phyloP scores from a whole-genome alignment of 2,888 invertebrate genomes.

The Conchocele bisecta region DNA sequence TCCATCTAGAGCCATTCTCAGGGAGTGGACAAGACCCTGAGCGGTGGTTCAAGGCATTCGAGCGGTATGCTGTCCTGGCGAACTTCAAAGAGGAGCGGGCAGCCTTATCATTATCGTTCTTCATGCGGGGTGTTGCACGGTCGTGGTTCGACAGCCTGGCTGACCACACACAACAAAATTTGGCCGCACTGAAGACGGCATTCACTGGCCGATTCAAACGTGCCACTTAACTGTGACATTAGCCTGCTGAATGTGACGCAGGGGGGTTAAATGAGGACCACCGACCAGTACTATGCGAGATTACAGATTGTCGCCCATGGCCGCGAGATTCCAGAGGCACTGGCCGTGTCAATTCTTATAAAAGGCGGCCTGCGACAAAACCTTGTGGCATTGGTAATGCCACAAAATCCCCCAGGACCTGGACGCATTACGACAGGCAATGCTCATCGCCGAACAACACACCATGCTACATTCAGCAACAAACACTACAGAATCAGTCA shows the following conservation, averaged over 20 bases:
- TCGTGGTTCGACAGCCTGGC: neutral
- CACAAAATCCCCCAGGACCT: neutral
- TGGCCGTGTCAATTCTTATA: neutral
- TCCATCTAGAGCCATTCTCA: too few species aligned
- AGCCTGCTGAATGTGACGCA: neutral
- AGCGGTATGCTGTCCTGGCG: neutral
- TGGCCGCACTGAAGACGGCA: neutral
- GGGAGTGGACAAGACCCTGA: neutral
- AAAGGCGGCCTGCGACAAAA: neutral
- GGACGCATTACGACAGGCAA: neutral
- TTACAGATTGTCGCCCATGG: neutral
- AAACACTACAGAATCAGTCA: too few species aligned
- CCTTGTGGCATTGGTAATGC: neutral
- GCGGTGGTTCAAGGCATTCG: neutral
- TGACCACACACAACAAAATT: neutral
- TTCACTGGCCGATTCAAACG: neutral
- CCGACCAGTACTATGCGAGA: neutral
- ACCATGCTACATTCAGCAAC: neutral
- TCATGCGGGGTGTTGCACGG: neutral
- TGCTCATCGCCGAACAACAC: neutral
- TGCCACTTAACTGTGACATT: neutral
- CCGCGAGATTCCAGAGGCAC: neutral
- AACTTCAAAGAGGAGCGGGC: neutral
- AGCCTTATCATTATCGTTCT: neutral
- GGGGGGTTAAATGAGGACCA: too few species aligned